Percentiles rank a stretch among this genome's conserved stretches.
These are phyloP conservation scores for Paracyprichromis sp. DNA, from an alignment of 2,113 vertebrate species.

Conservation along the genomic window DNA sequence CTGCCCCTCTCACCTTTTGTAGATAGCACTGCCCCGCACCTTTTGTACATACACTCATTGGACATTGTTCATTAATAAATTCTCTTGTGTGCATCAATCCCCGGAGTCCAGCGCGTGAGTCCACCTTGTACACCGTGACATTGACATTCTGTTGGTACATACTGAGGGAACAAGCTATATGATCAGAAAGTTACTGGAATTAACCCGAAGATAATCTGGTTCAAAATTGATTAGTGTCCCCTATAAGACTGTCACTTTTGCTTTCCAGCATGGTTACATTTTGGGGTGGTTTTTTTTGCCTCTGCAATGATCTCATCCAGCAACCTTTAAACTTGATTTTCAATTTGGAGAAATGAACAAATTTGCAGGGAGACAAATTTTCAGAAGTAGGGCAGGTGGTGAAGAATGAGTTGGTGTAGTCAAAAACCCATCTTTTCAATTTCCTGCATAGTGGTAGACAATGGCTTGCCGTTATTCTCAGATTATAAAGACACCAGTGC, in stretches of 20 bases:
- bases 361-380: background rate
- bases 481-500: background rate
- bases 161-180: background rate
- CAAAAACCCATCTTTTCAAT: background rate
- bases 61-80: background rate
- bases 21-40: background rate
- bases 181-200: background rate
- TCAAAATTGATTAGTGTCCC: background rate
- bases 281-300: rapidly evolving
- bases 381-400: background rate
- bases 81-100: background rate
- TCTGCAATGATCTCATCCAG: background rate
- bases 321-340: background rate
- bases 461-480: background rate
- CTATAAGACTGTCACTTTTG: background rate
- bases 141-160: background rate
- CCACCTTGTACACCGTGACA: background rate
- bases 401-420: background rate
- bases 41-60: background rate
- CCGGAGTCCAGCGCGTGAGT: rapidly evolving
- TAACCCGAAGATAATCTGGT: background rate
- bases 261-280: background rate
- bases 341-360: background rate
- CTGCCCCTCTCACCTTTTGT: background rate
- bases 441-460: background rate